phyloP scores from a whole-genome alignment of 2,113 vertebrate genomes.

The Callospermophilus lateralis region DNA sequence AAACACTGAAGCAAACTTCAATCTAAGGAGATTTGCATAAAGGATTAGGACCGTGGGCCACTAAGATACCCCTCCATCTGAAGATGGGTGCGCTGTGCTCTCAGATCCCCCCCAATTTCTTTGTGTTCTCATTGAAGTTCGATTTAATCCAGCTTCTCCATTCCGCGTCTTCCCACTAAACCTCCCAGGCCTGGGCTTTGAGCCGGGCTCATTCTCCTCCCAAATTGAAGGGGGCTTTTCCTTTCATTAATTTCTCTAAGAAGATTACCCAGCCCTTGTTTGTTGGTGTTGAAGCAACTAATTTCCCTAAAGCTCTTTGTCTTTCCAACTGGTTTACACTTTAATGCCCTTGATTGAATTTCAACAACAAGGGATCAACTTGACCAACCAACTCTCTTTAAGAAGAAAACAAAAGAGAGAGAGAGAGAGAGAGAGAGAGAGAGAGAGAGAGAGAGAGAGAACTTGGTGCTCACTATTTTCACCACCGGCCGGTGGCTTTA shows the following conservation, averaged over 20 bases:
- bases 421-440: neutral
- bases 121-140: conserved; percentile 93
- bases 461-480: conserved; percentile 84
- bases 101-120: conserved; percentile 93
- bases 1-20: conserved; percentile 84
- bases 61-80: conserved; percentile 92
- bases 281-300: conserved; percentile 99
- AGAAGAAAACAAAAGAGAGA: neutral
- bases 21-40: conserved; percentile 93
- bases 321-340: conserved; percentile 99
- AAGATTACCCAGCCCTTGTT: conserved; percentile 97
- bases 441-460: neutral
- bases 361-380: conserved; percentile 94
- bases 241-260: conserved; percentile 99
- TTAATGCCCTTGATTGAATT: conserved; percentile 99
- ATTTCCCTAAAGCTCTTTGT: conserved; percentile 99
- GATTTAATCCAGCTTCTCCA: conserved; percentile 94
- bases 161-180: conserved; percentile 96
- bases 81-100: conserved; percentile 90
- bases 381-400: conserved; percentile 92
- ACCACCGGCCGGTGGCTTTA: conserved; percentile 67
- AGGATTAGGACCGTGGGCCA: conserved; percentile 91
- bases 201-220: conserved; percentile 90
- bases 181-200: conserved; percentile 93
- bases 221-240: conserved; percentile 90